These are phyloP conservation scores for Poeciliopsis presidionis DNA, from an alignment of 2,797 vertebrate genomes.

Conservation along the genomic window DNA sequence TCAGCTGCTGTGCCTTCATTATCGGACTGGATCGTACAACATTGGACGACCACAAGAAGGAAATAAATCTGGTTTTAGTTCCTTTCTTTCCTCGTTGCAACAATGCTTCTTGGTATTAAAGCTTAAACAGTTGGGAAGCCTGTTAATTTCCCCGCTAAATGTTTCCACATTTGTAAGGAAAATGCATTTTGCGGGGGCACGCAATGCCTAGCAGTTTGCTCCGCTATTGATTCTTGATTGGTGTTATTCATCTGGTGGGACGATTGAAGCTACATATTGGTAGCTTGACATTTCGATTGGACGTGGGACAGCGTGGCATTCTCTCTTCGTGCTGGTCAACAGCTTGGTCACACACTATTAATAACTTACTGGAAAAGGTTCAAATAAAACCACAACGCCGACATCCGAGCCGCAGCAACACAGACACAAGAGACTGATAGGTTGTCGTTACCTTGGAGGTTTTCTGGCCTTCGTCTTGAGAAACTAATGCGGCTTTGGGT, in stretches of 20 bases:
- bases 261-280: background rate
- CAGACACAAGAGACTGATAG: background rate
- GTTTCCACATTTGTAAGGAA: background rate
- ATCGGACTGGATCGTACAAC: background rate
- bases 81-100: background rate
- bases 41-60: background rate
- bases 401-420: background rate
- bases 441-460: background rate
- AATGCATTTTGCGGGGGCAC: background rate
- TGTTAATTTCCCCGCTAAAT: background rate
- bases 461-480: background rate
- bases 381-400: background rate
- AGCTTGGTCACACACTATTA: background rate
- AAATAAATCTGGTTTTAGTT: background rate
- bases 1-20: background rate
- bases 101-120: background rate
- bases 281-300: background rate
- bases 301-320: background rate
- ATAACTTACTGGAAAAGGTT: background rate
- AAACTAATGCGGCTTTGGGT: background rate
- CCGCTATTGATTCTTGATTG: background rate
- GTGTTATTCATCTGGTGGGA: background rate
- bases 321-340: background rate
- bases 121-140: background rate
- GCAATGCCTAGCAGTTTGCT: background rate